Percentiles rank a stretch among this genome's conserved stretches.
phyloP scores from a whole-genome alignment of 1,140 invertebrate species.

The Pseudomyrmex pallidus region DNA sequence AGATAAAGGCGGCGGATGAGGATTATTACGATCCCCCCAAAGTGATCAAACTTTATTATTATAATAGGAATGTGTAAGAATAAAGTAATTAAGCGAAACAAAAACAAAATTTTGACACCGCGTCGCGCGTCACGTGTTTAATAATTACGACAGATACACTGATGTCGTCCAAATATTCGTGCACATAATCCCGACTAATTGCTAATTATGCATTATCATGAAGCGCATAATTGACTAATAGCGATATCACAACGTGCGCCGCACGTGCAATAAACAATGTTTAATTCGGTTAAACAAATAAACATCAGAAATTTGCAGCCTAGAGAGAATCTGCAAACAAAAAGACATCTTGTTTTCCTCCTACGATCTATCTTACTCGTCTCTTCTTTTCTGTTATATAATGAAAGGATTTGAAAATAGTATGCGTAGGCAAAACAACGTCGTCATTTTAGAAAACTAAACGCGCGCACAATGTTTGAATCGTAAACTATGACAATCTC shows the following conservation, averaged over 20 bases:
- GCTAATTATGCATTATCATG: background rate
- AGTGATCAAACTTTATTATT: background rate
- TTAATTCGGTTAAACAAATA: slow-evolving; percentile 8
- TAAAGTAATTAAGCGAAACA: background rate
- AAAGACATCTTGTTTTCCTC: background rate
- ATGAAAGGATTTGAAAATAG: slow-evolving; percentile 76
- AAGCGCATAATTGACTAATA: no score
- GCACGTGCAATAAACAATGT: background rate
- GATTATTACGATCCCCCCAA: background rate
- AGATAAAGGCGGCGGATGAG: background rate
- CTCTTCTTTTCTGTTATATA: slow-evolving; percentile 65
- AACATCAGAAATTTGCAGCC: background rate
- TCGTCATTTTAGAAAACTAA: slow-evolving; percentile 38
- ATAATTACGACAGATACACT: no score
- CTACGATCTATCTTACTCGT: slow-evolving; percentile 41
- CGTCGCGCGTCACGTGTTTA: no score
- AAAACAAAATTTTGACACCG: background rate
- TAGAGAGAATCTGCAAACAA: slow-evolving; percentile 28
- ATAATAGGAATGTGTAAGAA: slow-evolving; percentile 3
- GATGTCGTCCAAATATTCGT: no score
- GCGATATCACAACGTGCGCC: background rate
- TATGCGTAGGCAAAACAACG: slow-evolving; percentile 74
- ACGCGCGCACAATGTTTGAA: background rate
- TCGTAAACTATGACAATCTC: background rate
- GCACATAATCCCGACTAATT: background rate